These are phyloP conservation scores for Fregata magnificens DNA, from an alignment of 2,113 vertebrate species.

Conservation along the genomic window DNA sequence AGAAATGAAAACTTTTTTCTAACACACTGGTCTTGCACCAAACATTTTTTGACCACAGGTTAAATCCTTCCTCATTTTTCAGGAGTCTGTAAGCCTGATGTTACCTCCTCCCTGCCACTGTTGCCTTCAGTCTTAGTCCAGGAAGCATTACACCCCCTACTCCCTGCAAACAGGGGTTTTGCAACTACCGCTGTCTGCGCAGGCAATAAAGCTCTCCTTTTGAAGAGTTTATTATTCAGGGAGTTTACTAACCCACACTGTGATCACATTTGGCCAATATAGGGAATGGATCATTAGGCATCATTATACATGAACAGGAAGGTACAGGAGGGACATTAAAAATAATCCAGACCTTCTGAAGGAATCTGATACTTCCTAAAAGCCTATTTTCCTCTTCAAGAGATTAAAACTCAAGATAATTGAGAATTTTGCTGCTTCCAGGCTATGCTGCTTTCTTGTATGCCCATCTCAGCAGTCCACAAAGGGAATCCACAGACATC, in stretches of 20 bases:
- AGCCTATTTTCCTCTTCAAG: not conserved
- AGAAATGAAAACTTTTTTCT: not conserved
- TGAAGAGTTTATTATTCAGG: not conserved
- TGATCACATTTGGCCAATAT: not conserved
- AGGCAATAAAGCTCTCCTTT: not conserved
- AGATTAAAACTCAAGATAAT: not conserved
- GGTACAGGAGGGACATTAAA: not conserved
- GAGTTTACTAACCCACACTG: not conserved
- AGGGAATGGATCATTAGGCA: not conserved
- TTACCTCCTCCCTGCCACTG: not conserved
- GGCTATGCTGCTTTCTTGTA: not conserved
- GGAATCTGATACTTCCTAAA: not conserved
- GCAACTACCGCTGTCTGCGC: not conserved
- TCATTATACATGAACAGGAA: not conserved
- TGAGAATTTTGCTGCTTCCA: not conserved
- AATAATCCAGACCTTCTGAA: not conserved
- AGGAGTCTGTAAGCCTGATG: not conserved
- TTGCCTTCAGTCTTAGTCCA: not conserved
- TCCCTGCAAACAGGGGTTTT: not conserved
- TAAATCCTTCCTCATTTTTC: not conserved
- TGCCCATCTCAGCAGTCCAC: not conserved
- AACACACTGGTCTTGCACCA: not conserved
- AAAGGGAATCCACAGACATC: not conserved
- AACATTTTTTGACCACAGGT: not conserved
- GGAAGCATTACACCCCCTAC: not conserved